phyloP scores from a whole-genome alignment of 2,113 vertebrate species.

The Brachyhypopomus gauderio region DNA sequence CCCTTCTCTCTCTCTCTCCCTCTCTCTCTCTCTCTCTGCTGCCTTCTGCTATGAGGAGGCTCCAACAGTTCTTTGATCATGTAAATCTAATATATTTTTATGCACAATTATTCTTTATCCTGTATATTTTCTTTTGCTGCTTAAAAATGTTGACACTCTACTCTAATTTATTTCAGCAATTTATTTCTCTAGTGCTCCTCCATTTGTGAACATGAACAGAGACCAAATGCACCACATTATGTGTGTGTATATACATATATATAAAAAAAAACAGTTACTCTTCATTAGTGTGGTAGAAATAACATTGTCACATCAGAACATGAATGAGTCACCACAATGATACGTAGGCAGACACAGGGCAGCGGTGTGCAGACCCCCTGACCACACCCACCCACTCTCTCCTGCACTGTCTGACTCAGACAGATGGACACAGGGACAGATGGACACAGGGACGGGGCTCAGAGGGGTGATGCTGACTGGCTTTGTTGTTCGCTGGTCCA shows the following conservation, averaged over 20 bases:
- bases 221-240: no score
- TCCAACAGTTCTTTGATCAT: neutral
- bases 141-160: no score
- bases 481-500: conserved; percentile 9
- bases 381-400: neutral
- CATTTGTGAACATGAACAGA: no score
- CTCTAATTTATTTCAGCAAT: no score
- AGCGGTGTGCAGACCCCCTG: neutral
- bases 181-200: no score
- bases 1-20: conserved; percentile 3
- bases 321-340: neutral
- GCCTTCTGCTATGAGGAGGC: neutral
- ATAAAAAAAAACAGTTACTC: neutral
- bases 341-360: neutral
- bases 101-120: no score
- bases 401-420: neutral
- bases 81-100: no score
- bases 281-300: neutral
- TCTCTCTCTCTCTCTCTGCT: conserved; percentile 17
- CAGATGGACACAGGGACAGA: conserved; percentile 7
- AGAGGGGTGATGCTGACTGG: conserved; percentile 14
- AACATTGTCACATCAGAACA: neutral
- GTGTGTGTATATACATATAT: no score
- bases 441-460: conserved; percentile 16
- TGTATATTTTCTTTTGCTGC: no score